Evolutionary conservation across 2,888 invertebrate genomes (phyloP).

Genomic region (Julus scanicus): DNA sequence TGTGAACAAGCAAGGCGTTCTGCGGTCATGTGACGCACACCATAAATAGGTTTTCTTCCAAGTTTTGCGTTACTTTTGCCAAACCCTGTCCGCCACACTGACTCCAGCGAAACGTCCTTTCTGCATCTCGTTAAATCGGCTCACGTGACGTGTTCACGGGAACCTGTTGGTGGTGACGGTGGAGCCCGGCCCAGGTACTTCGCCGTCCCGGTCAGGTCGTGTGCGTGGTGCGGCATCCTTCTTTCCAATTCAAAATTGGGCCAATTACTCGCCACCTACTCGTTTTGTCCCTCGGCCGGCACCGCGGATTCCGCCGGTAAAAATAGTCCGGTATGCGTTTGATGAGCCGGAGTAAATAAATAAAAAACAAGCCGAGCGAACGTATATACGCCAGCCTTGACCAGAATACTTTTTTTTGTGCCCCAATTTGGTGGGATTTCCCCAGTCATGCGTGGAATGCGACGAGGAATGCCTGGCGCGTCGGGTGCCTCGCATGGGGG

Average conservation of each 20-base stretch:
- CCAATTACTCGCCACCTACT: not conserved
- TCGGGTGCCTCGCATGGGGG: constrained; percentile 32
- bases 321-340: not conserved
- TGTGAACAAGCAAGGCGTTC: not conserved
- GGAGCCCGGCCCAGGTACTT: constrained; percentile 22
- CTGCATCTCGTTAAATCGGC: constrained; percentile 17
- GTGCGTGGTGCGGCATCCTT: not conserved
- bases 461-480: constrained; percentile 44
- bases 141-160: constrained; percentile 15
- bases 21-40: constrained; percentile 47
- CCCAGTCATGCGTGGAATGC: constrained; percentile 46
- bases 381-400: constrained; percentile 17
- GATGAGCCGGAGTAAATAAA: not conserved
- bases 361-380: not conserved
- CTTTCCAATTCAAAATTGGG: not conserved
- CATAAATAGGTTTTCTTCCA: constrained; percentile 45
- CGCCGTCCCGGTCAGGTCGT: constrained; percentile 30
- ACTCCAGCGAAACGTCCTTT: constrained; percentile 38
- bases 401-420: constrained; percentile 48
- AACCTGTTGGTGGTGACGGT: constrained; percentile 47
- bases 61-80: constrained; percentile 51
- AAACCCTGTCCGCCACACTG: constrained; percentile 50
- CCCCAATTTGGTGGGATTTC: constrained; percentile 49
- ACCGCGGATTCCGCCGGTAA: not conserved
- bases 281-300: too few relatives aligned